Evolutionary conservation across 2,113 vertebrate species (phyloP), one percentile per base, ranked within the genome.

Genomic region (Cryptotis parvus): DNA sequence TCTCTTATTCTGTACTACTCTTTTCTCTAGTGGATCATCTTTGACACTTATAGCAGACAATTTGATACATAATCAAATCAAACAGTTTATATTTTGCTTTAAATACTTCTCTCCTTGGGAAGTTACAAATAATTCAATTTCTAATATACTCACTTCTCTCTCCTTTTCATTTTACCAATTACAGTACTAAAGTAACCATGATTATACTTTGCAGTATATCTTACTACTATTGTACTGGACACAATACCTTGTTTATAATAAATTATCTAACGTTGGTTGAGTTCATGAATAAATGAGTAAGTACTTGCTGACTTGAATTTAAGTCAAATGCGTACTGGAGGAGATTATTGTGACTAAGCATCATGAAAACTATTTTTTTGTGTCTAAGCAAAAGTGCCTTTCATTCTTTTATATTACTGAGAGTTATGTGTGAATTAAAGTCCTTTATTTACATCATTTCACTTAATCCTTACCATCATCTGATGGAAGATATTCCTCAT

Each of bases 251-350:
- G 20, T 31, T 95, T 61, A 68, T 87, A 78, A 90, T 93, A 91
- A 87, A 87, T 81, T 81, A 3, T 31, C 37, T 81, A 74, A 27
- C 90, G 73, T 61, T 75, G 41, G 33, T 82, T 87, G 65, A 65
- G 77, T 65, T 94, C 74, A 90, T 84, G 35, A 91, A 77, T 76
- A 92, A 95, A 58, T 90, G 74, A 74, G 27, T 75, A 88, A 90
- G 11, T 87, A 41, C 52, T 91, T 87, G 39, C 35, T 93, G 72
- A 77, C 55, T 61, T 76, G 39, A 94, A 84, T 81, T 91, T 87
- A 89, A 92, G 87, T 72, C 63, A 61, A 94, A 43, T 69, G 16
- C 6, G 14, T 35, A 27, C 43, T 77, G 35, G 31, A 80, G 22
- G 39, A 94, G 73, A 92, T 72, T 88, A n/a, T 33, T 89, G 3